Percentiles rank a stretch among this genome's conserved stretches.
Evolutionary conservation across 2,888 invertebrate species (phyloP).

Genomic region (Subacronicta megacephala): DNA sequence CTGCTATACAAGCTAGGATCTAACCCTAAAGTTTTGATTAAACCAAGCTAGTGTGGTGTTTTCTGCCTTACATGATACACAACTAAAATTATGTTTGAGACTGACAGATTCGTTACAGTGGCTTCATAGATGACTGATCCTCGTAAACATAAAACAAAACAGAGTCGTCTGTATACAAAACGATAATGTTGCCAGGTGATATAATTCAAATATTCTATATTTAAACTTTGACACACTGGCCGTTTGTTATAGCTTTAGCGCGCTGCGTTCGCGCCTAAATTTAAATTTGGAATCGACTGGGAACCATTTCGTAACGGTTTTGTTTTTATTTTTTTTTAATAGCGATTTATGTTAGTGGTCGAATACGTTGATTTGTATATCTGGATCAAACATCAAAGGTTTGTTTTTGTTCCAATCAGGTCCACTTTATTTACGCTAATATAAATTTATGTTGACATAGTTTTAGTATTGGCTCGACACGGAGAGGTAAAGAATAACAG

Average conservation of each 20-base stretch:
- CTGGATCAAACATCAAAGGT: conserved; percentile 6
- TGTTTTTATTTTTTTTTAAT: conserved; percentile 56
- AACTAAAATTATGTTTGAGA: background rate
- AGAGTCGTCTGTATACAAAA: conserved; percentile 41
- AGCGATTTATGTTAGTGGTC: conserved; percentile 28
- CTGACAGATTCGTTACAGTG: conserved; percentile 2
- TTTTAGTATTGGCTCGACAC: background rate
- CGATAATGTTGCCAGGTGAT: conserved; percentile 74
- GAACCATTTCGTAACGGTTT: conserved; percentile 66
- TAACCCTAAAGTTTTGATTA: too few relatives aligned
- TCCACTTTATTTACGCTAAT: conserved; percentile 11
- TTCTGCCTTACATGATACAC: background rate
- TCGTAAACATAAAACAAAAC: conserved; percentile 34
- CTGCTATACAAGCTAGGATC: too few relatives aligned
- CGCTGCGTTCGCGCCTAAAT: conserved; percentile 73
- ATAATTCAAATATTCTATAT: conserved; percentile 70
- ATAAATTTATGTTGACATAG: conserved; percentile 19
- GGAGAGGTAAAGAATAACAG: too few relatives aligned
- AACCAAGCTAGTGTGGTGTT: too few relatives aligned
- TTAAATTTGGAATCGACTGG: conserved; percentile 73
- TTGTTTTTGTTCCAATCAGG: conserved; percentile 20
- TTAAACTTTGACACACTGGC: conserved; percentile 73
- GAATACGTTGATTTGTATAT: conserved; percentile 29
- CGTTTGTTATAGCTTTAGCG: conserved; percentile 66
- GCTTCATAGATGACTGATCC: conserved; percentile 17